Base-by-base conservation (phyloP, 2,797 vertebrate genomes). In the Acipenser transmontanus region DNA sequence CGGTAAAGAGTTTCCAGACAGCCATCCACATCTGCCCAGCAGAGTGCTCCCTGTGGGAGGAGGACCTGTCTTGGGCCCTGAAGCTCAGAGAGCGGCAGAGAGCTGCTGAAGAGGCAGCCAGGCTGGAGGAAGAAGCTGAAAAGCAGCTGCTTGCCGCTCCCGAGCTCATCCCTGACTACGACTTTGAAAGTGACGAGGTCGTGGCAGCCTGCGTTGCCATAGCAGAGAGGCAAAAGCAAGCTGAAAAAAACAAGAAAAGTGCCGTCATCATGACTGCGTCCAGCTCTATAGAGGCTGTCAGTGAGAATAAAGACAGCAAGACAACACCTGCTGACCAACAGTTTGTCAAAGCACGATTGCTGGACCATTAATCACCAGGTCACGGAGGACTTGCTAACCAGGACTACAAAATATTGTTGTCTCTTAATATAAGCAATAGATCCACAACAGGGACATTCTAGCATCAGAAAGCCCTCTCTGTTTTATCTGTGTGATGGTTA, bases 111-210 rank as follows among this genome's bases (percentile, higher is more conserved):
- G 84, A 86, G 75, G 88, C 79, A 68, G 71, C 74, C 6, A 76
- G 71, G 8, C 68, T 77, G 13, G 78, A 80, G 14, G 89, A 92
- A 63, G 78, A 85, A 4, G 72, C 84, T 2, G 67, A 72, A 1
- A 76, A 74, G 14, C 79, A 73, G 61, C 70, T 88, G 49, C 74
- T 85, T 0, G 69, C 86, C 1, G 85, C 81, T 7, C 89, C 91
- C 0, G 92, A 92, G 81, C 83, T 93, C 0, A 80, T 93, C 68
- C 90, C 85, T n/a, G 95, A 99, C 81, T 98, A 94, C 70, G 95
- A 98, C 76, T 99, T 97, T 71, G 97, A 99, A 84, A 94, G 95
- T 0, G 94, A 98, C 5, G 95, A 98, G 81, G 94, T 98, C 70
- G 86, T 99, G 66, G 93, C 89, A 1, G 96, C 95, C 8, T 98